phyloP scores from a whole-genome alignment of 1,140 invertebrate genomes.

The Piezodorus guildinii region DNA sequence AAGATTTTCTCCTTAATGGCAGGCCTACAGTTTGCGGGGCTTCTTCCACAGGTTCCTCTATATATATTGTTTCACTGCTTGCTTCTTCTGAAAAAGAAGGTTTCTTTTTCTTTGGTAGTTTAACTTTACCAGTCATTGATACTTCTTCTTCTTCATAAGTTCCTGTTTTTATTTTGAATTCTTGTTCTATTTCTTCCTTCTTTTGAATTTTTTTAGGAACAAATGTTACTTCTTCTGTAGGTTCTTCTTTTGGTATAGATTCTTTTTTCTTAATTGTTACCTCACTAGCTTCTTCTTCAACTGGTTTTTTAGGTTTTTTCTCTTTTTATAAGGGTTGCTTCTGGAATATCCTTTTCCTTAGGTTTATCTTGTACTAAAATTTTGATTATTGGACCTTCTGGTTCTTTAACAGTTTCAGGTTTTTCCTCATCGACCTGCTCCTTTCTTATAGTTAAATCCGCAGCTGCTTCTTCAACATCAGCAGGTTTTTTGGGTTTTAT shows the following conservation, averaged over 20 bases:
- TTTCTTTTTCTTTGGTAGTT: constrained; percentile 59
- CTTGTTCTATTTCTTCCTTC: constrained; percentile 73
- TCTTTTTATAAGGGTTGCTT: constrained; percentile 29
- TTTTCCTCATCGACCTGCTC: constrained; percentile 29
- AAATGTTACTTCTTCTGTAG: constrained; percentile 24
- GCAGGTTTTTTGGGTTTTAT: constrained; percentile 29
- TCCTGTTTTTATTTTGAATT: constrained; percentile 71
- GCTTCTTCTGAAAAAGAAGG: constrained; percentile 58
- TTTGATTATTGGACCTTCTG: constrained; percentile 36
- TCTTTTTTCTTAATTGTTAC: constrained; percentile 30
- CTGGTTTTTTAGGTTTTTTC: constrained; percentile 33
- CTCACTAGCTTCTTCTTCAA: constrained; percentile 28
- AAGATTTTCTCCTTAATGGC: constrained; percentile 27
- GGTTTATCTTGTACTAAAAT: constrained; percentile 29
- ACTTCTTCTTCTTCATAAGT: constrained; percentile 77
- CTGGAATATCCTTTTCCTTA: constrained; percentile 27
- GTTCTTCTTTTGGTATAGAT: constrained; percentile 26
- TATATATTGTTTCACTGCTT: constrained; percentile 48
- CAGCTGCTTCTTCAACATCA: constrained; percentile 34
- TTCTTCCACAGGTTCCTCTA: constrained; percentile 42
- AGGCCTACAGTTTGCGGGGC: constrained; percentile 40
- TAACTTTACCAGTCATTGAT: constrained; percentile 68
- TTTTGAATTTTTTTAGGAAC: constrained; percentile 41
- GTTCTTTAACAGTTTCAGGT: constrained; percentile 29
- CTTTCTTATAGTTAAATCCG: constrained; percentile 38